Conservation (phyloP, 2,797 vertebrate species). For the Meriones psammophilus region DNA sequence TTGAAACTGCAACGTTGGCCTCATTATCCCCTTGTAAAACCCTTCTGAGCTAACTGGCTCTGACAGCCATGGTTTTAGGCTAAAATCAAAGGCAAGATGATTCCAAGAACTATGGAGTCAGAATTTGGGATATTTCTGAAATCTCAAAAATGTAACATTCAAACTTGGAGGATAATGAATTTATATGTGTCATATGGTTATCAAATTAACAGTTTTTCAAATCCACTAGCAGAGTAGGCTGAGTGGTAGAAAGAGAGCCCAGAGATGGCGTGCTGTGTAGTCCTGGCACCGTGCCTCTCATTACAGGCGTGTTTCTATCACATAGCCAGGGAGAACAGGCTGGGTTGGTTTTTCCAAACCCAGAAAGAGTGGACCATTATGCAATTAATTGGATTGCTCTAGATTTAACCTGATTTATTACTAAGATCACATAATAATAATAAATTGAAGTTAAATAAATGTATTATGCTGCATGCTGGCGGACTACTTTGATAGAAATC, state of each 20-base stretch:
- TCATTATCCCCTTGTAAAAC: slow-evolving; percentile 74
- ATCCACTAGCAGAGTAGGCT: background rate
- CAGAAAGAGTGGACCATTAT: slow-evolving; percentile 39
- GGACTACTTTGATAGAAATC: slow-evolving; percentile 57
- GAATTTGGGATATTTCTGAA: slow-evolving; percentile 42
- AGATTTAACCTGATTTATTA: slow-evolving; percentile 46
- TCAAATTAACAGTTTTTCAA: background rate
- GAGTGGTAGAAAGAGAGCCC: background rate
- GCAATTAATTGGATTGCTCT: slow-evolving; percentile 47
- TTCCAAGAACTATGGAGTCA: slow-evolving; percentile 54
- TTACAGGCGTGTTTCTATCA: slow-evolving; percentile 24
- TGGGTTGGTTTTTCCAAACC: slow-evolving; percentile 46
- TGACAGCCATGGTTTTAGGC: slow-evolving; percentile 65
- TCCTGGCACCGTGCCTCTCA: background rate
- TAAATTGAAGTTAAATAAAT: slow-evolving; percentile 49
- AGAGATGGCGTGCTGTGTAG: background rate
- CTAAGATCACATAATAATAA: slow-evolving; percentile 32
- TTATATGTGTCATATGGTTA: background rate
- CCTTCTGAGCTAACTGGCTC: slow-evolving; percentile 73
- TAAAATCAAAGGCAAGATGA: slow-evolving; percentile 74
- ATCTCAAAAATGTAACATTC: slow-evolving; percentile 16
- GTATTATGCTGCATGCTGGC: background rate
- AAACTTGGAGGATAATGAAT: slow-evolving; percentile 41
- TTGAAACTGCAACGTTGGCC: slow-evolving; percentile 78
- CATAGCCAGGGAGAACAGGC: background rate